Evolutionary conservation across 2,797 vertebrate species (phyloP), one percentile per base, ranked within the genome.

Genomic region (Myotis daubentonii): DNA sequence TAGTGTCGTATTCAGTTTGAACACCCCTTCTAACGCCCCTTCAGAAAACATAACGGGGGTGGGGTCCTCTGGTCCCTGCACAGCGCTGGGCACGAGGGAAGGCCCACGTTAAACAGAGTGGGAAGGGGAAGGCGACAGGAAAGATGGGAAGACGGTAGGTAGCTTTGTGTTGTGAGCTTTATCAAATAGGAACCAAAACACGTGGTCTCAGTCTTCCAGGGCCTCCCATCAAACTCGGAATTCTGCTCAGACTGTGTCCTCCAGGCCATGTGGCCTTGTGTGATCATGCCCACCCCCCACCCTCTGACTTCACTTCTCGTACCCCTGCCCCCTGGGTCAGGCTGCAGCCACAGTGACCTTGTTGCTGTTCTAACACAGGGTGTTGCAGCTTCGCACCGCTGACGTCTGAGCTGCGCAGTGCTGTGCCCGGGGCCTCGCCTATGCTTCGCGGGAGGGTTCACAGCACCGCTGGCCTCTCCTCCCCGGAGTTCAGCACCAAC

Each of bases 301-400:
- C 22, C 62, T n/a, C 80, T 19, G 28, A 41, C 66, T 36, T n/a
- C 28, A 10, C 70, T 25, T 36, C n/a, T 83, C 49, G 20, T 0
- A 0, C 41, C 44, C 71, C 53, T 5, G 38, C 7, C 47, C 60
- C 6, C 0, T 4, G 1, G 5, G 8, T 38, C 38, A 28, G 36
- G 23, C 53, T 71, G 53, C 11, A 11, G 38, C 38, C 72, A 87
- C 38, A 20, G 36, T 7, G 28, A 12, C 28, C 44, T 17, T 41
- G 16, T 20, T 38, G 30, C 25, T 28, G 7, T 47, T 80, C 25
- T 41, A 30, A 57, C 41, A n/a, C 8, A 1, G 0, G 1, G 9
- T 30, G 41, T 70, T 76, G 28, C 25, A 62, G 8, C 30, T 19
- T 68, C 33, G 33, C 25, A 3, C 23, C 36, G 2, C 5, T 0